phyloP scores from a whole-genome alignment of 35 echinoderm and acorn worm genomes.

The Anneissia japonica region DNA sequence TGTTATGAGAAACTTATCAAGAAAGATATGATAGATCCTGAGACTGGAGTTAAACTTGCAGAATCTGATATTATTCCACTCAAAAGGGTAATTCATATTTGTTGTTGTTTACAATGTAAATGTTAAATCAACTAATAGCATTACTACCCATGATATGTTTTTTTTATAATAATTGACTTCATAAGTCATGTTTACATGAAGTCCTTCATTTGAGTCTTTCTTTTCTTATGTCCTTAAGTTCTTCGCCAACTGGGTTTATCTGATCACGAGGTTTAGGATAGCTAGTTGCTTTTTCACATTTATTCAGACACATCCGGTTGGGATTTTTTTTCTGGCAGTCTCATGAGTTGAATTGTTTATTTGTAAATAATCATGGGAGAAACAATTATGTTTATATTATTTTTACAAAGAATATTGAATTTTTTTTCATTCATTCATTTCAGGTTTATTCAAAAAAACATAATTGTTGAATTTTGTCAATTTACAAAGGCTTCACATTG shows the following conservation, averaged over 20 bases:
- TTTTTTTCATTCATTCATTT: no score
- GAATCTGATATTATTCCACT: slow-evolving; percentile 82
- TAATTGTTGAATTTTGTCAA: no score
- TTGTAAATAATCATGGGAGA: no score
- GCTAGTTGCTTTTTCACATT: neutral
- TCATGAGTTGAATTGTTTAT: no score
- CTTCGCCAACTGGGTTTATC: no score
- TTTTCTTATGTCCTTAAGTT: no score
- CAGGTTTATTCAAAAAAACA: no score
- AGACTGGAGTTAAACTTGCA: slow-evolving; percentile 50
- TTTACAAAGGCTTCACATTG: no score
- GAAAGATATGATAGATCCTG: slow-evolving; percentile 94
- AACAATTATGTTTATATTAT: no score
- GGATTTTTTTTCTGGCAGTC: no score
- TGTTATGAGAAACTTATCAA: slow-evolving; percentile 84
- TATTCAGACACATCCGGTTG: no score
- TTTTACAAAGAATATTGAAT: no score
- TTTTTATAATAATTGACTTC: neutral
- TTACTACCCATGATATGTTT: neutral
- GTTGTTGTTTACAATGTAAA: neutral
- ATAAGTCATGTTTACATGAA: neutral
- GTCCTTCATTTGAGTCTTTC: neutral
- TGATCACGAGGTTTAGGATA: neutral
- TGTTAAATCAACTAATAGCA: neutral
- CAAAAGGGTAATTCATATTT: slow-evolving; percentile 48